Percentiles rank a stretch among this genome's conserved stretches.
Conservation (phyloP, 2,113 vertebrate species). For the Ranitomeya imitator region DNA sequence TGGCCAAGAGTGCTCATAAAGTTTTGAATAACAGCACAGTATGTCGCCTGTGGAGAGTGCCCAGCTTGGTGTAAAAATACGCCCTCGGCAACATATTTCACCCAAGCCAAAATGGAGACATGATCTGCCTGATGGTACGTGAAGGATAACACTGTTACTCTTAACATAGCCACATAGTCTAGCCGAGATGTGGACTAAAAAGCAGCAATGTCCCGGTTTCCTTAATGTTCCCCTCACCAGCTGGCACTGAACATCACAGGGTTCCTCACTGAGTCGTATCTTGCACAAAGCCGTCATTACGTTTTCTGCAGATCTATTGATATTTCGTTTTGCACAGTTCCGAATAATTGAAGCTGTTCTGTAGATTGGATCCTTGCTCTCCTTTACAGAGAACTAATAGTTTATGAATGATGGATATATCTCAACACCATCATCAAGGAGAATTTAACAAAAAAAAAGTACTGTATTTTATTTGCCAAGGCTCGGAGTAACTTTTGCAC, state of each 20-base stretch:
- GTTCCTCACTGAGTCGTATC: background rate
- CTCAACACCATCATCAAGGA: background rate
- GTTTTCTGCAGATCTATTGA: constrained; percentile 20
- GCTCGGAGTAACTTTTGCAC: constrained; percentile 25
- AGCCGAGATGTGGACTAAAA: background rate
- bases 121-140: background rate
- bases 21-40: background rate
- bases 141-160: background rate
- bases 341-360: background rate
- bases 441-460: background rate
- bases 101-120: background rate
- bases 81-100: background rate
- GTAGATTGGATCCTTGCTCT: constrained; percentile 3
- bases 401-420: background rate
- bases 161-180: background rate
- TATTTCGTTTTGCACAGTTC: constrained; percentile 41
- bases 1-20: background rate
- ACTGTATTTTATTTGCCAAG: background rate
- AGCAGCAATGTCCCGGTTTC: background rate
- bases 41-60: background rate
- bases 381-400: background rate
- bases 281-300: background rate
- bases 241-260: background rate
- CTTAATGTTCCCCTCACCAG: background rate
- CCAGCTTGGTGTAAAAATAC: background rate